phyloP scores from a whole-genome alignment of 23 tunicate genomes.

The Trididemnum miniatum region DNA sequence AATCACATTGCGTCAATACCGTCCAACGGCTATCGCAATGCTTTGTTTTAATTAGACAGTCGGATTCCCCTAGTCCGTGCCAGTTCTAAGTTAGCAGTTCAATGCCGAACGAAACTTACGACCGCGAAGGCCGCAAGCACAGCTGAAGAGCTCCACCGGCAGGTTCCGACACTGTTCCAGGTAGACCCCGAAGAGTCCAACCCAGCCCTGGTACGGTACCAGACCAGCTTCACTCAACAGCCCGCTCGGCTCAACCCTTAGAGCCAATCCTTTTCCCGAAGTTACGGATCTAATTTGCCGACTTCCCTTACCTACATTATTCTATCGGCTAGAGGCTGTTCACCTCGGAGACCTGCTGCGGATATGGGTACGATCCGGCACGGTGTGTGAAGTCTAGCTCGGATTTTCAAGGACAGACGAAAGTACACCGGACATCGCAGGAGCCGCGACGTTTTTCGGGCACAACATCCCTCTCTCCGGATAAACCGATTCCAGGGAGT shows the following conservation, averaged over 20 bases:
- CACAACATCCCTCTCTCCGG: constrained; percentile 46
- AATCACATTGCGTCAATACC: constrained; percentile 26
- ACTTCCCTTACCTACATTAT: constrained; percentile 56
- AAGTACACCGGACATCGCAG: constrained; percentile 60
- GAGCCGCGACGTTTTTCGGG: constrained; percentile 38
- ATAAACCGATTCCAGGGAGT: constrained; percentile 54
- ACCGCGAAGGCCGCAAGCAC: no score
- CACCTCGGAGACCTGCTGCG: constrained; percentile 85
- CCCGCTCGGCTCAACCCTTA: constrained; percentile 60
- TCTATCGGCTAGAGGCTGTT: constrained; percentile 51
- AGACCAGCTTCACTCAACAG: constrained; percentile 41
- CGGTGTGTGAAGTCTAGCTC: constrained; percentile 13
- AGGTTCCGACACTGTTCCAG: constrained; percentile 44
- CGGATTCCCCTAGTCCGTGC: no score
- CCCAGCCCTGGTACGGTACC: constrained; percentile 41
- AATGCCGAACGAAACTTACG: constrained; percentile 22
- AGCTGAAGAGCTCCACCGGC: constrained; percentile 48
- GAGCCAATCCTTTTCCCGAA: no score
- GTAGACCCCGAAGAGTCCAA: constrained; percentile 31
- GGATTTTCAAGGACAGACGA: constrained; percentile 73
- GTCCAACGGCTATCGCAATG: constrained; percentile 1
- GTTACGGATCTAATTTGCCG: constrained; percentile 57
- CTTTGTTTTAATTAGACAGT: constrained; percentile 3
- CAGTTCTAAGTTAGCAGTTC: constrained; percentile 28
- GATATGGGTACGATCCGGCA: constrained; percentile 68